Evolutionary conservation across 2,113 vertebrate genomes (phyloP), one percentile per base, ranked within the genome.

Genomic region (Stictonetta naevosa): DNA sequence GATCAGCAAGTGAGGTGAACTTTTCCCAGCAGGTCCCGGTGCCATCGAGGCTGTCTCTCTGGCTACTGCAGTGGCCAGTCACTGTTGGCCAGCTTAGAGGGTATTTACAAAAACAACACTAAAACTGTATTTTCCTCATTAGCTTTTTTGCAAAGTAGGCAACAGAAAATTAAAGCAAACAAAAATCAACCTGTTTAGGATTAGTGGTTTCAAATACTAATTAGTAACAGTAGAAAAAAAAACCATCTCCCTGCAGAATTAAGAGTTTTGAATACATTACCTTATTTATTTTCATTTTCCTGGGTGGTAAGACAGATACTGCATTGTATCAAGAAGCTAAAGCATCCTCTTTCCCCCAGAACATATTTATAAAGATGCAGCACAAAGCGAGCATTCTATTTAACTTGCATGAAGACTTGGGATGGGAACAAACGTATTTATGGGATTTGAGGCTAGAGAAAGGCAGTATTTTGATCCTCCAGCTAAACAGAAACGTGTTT

Each of bases 341-440:
- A 86, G 15, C 76, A 86, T 77, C 48, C 15, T 93, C 15, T 74
- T 74, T 38, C 4, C 28, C 34, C 22, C 4, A 42, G 29, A 92
- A 90, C 71, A 18, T 52, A 29, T 75, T 95, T 93, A 78, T 88
- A 36, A 93, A 81, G 50, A 64, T 7, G 42, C 88, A 42, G 33
- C 88, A 75, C 31, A 94, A 60, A 63, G 64, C 88, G 83, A 94
- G 77, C 28, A 29, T 94, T 78, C 5, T 80, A 29, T 89, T 81
- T 83, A 38, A 68, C 38, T 89, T 94, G 44, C 88, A 71, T 96
- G 82, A 85, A 90, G 89, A 53, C 59, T 82, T 58, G 86, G 31
- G 79, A 40, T 88, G 82, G 48, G 36, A 88, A 83, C 26, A 77
- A 86, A 76, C 11, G 62, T 55, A 59, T 68, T 71, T 86, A 31